phyloP scores from a whole-genome alignment of 2,113 vertebrate genomes.

The Triplophysa siluroides region DNA sequence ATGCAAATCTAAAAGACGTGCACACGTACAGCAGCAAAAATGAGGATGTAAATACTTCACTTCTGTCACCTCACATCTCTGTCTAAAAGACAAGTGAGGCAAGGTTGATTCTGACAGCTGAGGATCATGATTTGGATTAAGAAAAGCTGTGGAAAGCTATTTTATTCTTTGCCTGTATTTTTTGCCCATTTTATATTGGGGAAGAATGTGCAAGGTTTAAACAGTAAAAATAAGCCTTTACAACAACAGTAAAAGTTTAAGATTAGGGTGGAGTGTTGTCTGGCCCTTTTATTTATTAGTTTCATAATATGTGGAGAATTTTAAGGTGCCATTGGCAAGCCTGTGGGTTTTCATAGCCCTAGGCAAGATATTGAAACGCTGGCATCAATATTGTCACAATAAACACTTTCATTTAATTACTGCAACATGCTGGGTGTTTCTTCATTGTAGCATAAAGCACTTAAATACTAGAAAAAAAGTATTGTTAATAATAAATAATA shows the following conservation, averaged over 20 bases:
- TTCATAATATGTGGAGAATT: too few species aligned
- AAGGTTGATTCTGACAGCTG: not conserved
- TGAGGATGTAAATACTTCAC: not conserved
- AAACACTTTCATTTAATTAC: too few species aligned
- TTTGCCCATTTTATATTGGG: not conserved
- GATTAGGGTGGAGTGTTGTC: too few species aligned
- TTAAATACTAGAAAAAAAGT: too few species aligned
- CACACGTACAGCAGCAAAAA: not conserved
- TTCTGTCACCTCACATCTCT: not conserved
- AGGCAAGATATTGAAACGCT: too few species aligned
- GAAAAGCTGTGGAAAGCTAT: not conserved
- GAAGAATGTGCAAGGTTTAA: not conserved
- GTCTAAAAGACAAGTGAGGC: not conserved
- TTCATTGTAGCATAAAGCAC: too few species aligned
- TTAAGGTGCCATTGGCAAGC: too few species aligned
- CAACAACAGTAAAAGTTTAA: not conserved
- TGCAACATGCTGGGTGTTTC: too few species aligned
- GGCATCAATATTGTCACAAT: too few species aligned
- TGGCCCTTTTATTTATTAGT: too few species aligned
- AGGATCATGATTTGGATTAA: not conserved
- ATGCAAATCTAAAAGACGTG: slow-evolving; percentile 5
- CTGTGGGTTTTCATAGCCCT: too few species aligned
- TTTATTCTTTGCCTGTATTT: not conserved
- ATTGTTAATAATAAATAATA: too few species aligned
- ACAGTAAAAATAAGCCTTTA: not conserved